phyloP scores from a whole-genome alignment of 2,797 vertebrate species.

The Ctenopoma multispine region DNA sequence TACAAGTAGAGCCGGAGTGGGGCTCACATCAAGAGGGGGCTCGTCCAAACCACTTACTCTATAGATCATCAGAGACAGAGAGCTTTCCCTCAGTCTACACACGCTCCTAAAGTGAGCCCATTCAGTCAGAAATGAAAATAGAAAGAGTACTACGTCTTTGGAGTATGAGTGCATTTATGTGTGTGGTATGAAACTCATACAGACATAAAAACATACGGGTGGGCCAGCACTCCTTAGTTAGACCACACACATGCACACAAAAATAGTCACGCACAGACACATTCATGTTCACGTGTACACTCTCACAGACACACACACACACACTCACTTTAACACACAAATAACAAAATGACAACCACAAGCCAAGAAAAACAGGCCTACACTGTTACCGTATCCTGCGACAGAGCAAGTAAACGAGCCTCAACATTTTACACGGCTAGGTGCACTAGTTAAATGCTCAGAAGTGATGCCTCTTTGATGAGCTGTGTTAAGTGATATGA shows the following conservation, averaged over 20 bases:
- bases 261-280: slow-evolving; percentile 38
- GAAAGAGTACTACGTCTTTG: slow-evolving; percentile 29
- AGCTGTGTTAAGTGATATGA: slow-evolving; percentile 76
- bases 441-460: slow-evolving; percentile 65
- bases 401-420: slow-evolving; percentile 53
- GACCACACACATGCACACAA: slow-evolving; percentile 79
- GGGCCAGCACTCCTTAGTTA: slow-evolving; percentile 55
- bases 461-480: slow-evolving; percentile 79
- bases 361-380: slow-evolving; percentile 64
- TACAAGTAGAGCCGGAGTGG: slow-evolving; percentile 65
- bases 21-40: slow-evolving; percentile 75
- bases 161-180: slow-evolving; percentile 39
- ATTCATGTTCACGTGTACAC: slow-evolving; percentile 5
- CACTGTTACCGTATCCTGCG: slow-evolving; percentile 56
- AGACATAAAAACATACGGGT: slow-evolving; percentile 55
- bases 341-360: slow-evolving; percentile 55
- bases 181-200: slow-evolving; percentile 65
- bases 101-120: slow-evolving; percentile 51
- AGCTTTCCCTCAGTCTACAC: slow-evolving; percentile 59
- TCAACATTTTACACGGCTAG: slow-evolving; percentile 68
- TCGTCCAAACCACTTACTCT: slow-evolving; percentile 70
- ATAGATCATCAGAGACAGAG: slow-evolving; percentile 79
- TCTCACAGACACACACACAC: slow-evolving; percentile 42
- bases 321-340: slow-evolving; percentile 41
- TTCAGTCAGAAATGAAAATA: slow-evolving; percentile 69